Conservation (phyloP, 2,113 vertebrate species). For the Plestiodon gilberti region DNA sequence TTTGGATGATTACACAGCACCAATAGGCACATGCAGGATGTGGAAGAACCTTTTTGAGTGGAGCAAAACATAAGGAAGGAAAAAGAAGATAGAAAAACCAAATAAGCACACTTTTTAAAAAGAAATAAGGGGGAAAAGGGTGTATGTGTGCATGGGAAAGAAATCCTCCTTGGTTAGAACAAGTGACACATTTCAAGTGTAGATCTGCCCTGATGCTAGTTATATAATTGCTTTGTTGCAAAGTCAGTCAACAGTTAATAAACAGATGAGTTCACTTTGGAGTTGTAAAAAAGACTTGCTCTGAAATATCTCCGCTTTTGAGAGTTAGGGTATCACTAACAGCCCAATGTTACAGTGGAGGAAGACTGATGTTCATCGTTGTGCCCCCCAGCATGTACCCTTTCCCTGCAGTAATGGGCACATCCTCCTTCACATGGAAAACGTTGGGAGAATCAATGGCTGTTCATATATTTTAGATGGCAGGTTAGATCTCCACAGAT, state of each 20-base stretch:
- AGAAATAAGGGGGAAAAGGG: neutral
- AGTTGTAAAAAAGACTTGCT: neutral
- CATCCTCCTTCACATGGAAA: no score
- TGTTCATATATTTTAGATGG: no score
- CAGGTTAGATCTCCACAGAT: no score
- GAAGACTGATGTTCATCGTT: no score
- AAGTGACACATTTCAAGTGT: neutral
- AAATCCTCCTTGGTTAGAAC: neutral
- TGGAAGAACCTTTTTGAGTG: neutral
- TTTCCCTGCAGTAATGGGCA: no score
- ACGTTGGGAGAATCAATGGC: no score
- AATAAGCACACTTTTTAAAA: neutral
- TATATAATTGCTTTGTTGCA: neutral
- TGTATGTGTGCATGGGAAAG: neutral
- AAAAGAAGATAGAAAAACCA: neutral
- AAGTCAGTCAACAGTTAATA: no score
- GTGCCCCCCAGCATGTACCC: no score
- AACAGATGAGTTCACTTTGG: neutral
- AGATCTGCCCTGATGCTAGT: no score
- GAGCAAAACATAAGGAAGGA: neutral
- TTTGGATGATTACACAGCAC: neutral
- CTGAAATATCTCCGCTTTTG: neutral
- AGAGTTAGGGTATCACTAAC: no score
- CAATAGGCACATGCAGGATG: neutral
- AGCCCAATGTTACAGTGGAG: neutral